These are phyloP conservation scores for Drosophila pullipes DNA, from an alignment of 2,888 invertebrate species.

Conservation along the genomic window DNA sequence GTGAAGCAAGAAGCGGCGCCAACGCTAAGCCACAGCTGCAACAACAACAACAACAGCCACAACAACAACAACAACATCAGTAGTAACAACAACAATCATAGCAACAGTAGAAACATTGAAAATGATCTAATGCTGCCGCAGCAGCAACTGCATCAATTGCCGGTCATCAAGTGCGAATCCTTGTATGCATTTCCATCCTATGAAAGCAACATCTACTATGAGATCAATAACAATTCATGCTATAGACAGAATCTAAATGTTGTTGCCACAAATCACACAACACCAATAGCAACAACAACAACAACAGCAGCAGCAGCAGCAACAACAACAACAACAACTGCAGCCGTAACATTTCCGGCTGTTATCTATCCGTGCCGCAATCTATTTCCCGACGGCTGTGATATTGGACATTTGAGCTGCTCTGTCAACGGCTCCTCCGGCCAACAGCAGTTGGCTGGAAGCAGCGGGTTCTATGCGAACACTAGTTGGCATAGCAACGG, in stretches of 20 bases:
- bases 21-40: conserved; percentile 48
- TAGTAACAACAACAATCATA: conserved; percentile 29
- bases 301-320: not conserved
- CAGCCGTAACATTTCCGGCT: conserved; percentile 43
- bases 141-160: conserved; percentile 34
- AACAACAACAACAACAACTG: conserved; percentile 5
- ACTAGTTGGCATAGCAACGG: conserved; percentile 63
- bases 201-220: conserved; percentile 56
- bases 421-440: conserved; percentile 22
- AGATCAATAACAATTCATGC: conserved; percentile 80
- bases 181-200: conserved; percentile 40
- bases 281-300: conserved; percentile 18
- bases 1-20: conserved; percentile 84
- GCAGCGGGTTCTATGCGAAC: conserved; percentile 22
- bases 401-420: conserved; percentile 75
- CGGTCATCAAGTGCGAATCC: conserved; percentile 73
- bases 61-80: conserved; percentile 19
- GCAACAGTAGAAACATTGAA: conserved; percentile 29
- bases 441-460: conserved; percentile 28
- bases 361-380: conserved; percentile 82
- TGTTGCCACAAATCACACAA: conserved; percentile 9
- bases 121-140: conserved; percentile 35
- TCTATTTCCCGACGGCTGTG: conserved; percentile 82
- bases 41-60: conserved; percentile 36
- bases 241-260: conserved; percentile 70